Evolutionary conservation across 2,888 invertebrate species (phyloP).

Genomic region (Diaprepes abbreviatus): DNA sequence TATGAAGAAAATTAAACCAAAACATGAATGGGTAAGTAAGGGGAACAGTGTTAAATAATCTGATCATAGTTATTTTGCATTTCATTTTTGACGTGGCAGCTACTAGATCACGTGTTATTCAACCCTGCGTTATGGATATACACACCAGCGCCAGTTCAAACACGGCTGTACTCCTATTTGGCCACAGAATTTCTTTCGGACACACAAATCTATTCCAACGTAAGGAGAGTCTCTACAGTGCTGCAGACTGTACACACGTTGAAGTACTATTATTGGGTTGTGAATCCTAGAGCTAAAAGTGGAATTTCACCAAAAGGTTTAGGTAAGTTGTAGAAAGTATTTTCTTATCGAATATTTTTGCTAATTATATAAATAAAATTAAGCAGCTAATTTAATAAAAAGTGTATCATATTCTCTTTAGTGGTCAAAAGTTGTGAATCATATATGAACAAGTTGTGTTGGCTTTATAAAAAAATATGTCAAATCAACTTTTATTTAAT

Average conservation of each 20-base stretch:
- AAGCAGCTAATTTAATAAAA: too few relatives aligned
- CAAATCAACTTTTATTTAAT: too few relatives aligned
- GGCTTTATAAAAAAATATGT: too few relatives aligned
- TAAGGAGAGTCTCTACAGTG: conserved; percentile 95
- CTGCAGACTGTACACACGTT: conserved; percentile 98
- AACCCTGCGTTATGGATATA: conserved; percentile 99
- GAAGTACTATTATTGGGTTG: conserved; percentile 99
- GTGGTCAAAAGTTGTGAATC: too few relatives aligned
- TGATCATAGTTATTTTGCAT: conserved; percentile 90
- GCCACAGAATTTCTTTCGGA: conserved; percentile 99
- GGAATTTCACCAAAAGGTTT: conserved; percentile 95
- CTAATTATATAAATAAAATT: too few relatives aligned
- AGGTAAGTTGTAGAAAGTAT: conserved; percentile 77
- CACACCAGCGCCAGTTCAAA: conserved; percentile 95
- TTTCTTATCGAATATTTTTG: too few relatives aligned
- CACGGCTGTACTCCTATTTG: conserved; percentile 95
- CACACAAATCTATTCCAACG: conserved; percentile 97
- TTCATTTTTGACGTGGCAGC: conserved; percentile 93
- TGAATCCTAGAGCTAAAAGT: conserved; percentile 94
- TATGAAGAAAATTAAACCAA: conserved; percentile 33
- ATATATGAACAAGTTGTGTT: too few relatives aligned
- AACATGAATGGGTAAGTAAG: conserved; percentile 68
- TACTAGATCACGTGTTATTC: conserved; percentile 98
- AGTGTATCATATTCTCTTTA: too few relatives aligned
- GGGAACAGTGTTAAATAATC: conserved; percentile 72